Conservation (phyloP, 2,113 vertebrate genomes). For the Gopherus evgoodei region DNA sequence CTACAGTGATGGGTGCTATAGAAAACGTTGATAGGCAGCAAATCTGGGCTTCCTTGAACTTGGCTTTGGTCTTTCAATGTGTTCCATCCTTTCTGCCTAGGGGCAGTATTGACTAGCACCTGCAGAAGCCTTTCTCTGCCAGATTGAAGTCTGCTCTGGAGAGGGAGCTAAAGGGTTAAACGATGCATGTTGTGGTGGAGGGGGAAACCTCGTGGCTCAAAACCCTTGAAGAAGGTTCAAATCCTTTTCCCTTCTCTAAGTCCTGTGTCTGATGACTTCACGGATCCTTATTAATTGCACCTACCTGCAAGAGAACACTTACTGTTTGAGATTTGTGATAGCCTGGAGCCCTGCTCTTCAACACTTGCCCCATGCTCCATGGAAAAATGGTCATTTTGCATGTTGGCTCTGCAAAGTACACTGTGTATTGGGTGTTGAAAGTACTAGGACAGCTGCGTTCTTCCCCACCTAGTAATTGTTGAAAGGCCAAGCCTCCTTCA, state of each 20-base stretch:
- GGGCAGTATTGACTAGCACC: rapidly evolving
- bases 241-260: rapidly evolving
- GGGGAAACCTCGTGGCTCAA: neutral
- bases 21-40: neutral
- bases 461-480: neutral
- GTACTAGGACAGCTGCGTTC: rapidly evolving
- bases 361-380: neutral
- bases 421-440: neutral
- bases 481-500: rapidly evolving
- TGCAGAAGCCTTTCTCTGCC: neutral
- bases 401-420: rapidly evolving
- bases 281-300: rapidly evolving
- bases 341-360: neutral
- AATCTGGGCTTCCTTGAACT: neutral
- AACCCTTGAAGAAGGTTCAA: rapidly evolving
- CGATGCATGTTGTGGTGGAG: neutral
- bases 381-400: rapidly evolving
- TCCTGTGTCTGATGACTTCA: too few species aligned
- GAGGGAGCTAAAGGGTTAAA: neutral
- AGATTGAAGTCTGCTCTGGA: rapidly evolving
- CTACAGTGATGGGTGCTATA: neutral
- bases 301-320: neutral
- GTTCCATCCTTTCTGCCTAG: rapidly evolving
- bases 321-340: rapidly evolving
- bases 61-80: rapidly evolving